Conservation (phyloP, 2,888 invertebrate species). For the Noctua janthina region DNA sequence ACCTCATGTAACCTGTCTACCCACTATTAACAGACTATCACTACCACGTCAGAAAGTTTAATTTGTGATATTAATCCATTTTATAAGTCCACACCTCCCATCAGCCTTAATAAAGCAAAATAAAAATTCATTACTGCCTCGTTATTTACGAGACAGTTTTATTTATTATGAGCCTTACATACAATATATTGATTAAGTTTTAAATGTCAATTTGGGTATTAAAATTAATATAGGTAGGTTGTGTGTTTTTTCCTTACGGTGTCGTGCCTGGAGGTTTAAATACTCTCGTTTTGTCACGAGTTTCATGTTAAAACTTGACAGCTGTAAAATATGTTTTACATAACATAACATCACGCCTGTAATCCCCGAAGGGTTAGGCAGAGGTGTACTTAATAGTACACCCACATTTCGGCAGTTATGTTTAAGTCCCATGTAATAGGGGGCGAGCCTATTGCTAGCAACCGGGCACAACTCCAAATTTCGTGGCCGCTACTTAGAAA, state of each 20-base stretch:
- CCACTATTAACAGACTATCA: slow-evolving; percentile 14
- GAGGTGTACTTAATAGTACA: neutral
- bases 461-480: too few relatives aligned
- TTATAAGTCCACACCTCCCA: slow-evolving; percentile 30
- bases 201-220: slow-evolving; percentile 57
- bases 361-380: neutral
- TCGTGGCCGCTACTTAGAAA: too few relatives aligned
- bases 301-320: neutral
- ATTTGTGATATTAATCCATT: slow-evolving; percentile 46
- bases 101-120: slow-evolving; percentile 32
- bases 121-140: slow-evolving; percentile 40
- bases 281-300: neutral
- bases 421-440: neutral
- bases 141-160: slow-evolving; percentile 53
- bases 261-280: neutral
- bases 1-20: neutral
- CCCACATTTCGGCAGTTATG: neutral
- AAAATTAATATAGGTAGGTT: slow-evolving; percentile 39
- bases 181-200: slow-evolving; percentile 50
- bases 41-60: slow-evolving; percentile 7
- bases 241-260: slow-evolving; percentile 1
- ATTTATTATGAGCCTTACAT: slow-evolving; percentile 45
- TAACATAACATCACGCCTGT: neutral
- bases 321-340: neutral
- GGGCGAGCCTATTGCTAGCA: neutral